Evolutionary conservation across 2,888 invertebrate species (phyloP).

Genomic region (Biston betularia): DNA sequence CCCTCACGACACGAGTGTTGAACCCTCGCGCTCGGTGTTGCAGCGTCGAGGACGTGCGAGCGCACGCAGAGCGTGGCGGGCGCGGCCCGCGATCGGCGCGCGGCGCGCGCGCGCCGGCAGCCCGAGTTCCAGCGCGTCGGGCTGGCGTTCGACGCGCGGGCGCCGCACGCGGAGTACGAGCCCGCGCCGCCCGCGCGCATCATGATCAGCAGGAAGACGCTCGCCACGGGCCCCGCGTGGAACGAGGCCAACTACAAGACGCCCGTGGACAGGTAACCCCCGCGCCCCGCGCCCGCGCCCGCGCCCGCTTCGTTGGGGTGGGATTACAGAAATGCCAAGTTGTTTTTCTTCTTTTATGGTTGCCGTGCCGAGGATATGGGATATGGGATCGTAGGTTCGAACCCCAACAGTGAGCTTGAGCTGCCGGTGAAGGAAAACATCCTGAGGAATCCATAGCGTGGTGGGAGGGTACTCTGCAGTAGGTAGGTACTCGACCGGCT

Average conservation of each 20-base stretch:
- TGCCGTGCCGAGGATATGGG: no score
- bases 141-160: not conserved
- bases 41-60: not conserved
- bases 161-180: conserved; percentile 67
- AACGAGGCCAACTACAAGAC: conserved; percentile 80
- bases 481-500: no score
- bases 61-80: not conserved
- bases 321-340: no score
- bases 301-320: no score
- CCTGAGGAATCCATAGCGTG: no score
- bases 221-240: conserved; percentile 81
- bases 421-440: no score
- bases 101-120: not conserved
- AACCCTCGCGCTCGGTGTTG: not conserved
- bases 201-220: conserved; percentile 79
- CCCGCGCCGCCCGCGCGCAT: conserved; percentile 77
- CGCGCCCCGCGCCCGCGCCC: not conserved
- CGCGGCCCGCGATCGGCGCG: not conserved
- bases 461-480: no score
- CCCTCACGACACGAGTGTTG: no score
- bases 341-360: no score
- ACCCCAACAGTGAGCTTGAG: no score
- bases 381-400: no score
- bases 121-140: conserved; percentile 58
- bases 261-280: conserved; percentile 77